Conservation (phyloP, 2,888 invertebrate genomes). For the Cryptus viduatorius region DNA sequence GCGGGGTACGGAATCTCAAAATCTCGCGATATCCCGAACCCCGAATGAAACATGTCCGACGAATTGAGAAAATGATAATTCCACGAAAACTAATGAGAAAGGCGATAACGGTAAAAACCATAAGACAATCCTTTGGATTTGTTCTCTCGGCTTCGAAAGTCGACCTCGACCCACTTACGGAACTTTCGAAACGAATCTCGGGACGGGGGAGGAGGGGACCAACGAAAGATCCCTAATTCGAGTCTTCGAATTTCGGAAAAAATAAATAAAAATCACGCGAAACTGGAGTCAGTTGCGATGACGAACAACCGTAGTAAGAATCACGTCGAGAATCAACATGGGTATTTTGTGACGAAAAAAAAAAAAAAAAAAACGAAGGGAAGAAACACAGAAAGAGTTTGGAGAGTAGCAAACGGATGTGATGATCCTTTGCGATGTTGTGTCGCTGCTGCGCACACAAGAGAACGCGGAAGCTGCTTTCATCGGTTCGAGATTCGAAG, state of each 20-base stretch:
- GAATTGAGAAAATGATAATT: neutral
- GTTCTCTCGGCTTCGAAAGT: slow-evolving; percentile 49
- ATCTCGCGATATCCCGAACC: neutral
- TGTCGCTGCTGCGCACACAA: neutral
- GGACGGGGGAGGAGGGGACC: slow-evolving; percentile 3
- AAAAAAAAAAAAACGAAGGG: no score
- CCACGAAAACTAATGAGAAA: neutral
- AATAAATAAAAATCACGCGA: slow-evolving; percentile 25
- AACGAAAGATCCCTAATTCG: slow-evolving; percentile 52
- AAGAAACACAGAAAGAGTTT: no score
- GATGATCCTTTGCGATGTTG: neutral
- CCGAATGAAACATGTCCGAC: neutral
- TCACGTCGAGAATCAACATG: no score
- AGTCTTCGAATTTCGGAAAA: slow-evolving; percentile 28
- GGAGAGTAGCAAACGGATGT: neutral
- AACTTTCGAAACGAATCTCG: slow-evolving; percentile 61
- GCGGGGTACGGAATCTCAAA: slow-evolving; percentile 30
- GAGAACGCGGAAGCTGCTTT: slow-evolving; percentile 8
- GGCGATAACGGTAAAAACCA: slow-evolving; percentile 60
- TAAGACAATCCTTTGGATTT: slow-evolving; percentile 61
- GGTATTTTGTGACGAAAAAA: no score
- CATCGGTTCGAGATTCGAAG: neutral
- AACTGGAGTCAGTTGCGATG: no score
- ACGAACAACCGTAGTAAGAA: no score
- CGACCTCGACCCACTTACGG: slow-evolving; percentile 66